Percentiles rank a stretch among this genome's conserved stretches.
These are phyloP conservation scores for Zaprionus lineosus DNA, from an alignment of 2,888 invertebrate species.

Conservation along the genomic window DNA sequence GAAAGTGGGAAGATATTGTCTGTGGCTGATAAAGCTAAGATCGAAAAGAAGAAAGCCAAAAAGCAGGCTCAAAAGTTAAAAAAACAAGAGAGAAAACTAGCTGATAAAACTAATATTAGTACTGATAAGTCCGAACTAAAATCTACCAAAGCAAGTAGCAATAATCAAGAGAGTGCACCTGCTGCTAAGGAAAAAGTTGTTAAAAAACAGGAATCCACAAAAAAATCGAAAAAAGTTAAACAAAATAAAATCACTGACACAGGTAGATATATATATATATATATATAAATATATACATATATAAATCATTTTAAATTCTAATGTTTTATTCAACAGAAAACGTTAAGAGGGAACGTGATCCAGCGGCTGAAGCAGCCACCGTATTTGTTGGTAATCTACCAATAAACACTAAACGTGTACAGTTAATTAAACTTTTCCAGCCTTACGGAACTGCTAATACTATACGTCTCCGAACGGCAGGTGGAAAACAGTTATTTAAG, in stretches of 20 bases:
- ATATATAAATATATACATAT: conserved; percentile 31
- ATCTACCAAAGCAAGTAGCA: not conserved
- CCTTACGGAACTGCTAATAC: conserved; percentile 67
- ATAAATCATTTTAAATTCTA: conserved; percentile 3
- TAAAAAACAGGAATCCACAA: conserved; percentile 12
- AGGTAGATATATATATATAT: no score
- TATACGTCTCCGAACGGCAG: conserved; percentile 79
- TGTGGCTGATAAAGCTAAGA: conserved; percentile 53
- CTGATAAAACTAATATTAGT: not conserved
- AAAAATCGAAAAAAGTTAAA: conserved; percentile 25
- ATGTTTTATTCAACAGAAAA: conserved; percentile 36
- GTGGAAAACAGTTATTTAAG: conserved; percentile 77
- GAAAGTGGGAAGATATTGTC: conserved; percentile 28
- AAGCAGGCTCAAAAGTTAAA: conserved; percentile 69
- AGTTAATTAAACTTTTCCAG: conserved; percentile 73
- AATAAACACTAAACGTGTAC: conserved; percentile 79
- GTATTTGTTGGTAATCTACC: conserved; percentile 82
- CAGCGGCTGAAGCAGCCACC: conserved; percentile 68
- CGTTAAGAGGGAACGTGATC: conserved; percentile 45
- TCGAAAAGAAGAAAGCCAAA: conserved; percentile 72
- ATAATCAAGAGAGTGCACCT: conserved; percentile 24
- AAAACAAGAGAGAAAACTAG: conserved; percentile 49
- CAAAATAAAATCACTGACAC: conserved; percentile 31
- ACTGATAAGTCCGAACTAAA: no score
- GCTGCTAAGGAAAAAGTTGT: conserved; percentile 5